Percentiles rank a stretch among this genome's conserved stretches.
phyloP scores from a whole-genome alignment of 2,797 vertebrate species.

The Gallinago stenura region DNA sequence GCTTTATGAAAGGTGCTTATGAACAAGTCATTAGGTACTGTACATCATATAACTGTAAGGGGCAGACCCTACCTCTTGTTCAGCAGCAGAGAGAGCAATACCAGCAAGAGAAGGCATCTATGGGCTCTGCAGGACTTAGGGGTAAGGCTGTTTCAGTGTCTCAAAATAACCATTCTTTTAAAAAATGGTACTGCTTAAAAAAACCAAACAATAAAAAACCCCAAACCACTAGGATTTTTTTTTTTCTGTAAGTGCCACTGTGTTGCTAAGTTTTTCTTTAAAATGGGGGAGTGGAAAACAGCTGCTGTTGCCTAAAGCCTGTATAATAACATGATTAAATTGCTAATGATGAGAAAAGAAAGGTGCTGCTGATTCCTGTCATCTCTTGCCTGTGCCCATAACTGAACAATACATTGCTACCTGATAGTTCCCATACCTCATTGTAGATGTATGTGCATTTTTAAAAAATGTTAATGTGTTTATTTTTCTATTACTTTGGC shows the following conservation, averaged over 20 bases:
- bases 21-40: constrained; percentile 94
- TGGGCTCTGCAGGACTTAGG: constrained; percentile 93
- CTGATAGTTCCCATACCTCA: not conserved
- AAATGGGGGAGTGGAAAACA: not conserved
- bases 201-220: not conserved
- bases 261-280: not conserved
- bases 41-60: constrained; percentile 88
- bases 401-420: not conserved
- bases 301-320: not conserved
- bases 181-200: not conserved
- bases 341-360: not conserved
- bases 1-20: constrained; percentile 95
- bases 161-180: not conserved
- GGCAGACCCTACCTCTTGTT: constrained; percentile 81
- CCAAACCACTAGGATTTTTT: not conserved
- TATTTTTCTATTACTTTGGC: not conserved
- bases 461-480: not conserved
- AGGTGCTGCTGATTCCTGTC: not conserved
- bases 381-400: not conserved
- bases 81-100: constrained; percentile 93
- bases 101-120: constrained; percentile 92
- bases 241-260: not conserved
- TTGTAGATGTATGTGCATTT: not conserved
- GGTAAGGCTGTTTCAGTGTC: constrained; percentile 78
- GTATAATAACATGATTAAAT: not conserved